Conservation (phyloP, 2,113 vertebrate species). For the Cyprinodon brontotheroides region DNA sequence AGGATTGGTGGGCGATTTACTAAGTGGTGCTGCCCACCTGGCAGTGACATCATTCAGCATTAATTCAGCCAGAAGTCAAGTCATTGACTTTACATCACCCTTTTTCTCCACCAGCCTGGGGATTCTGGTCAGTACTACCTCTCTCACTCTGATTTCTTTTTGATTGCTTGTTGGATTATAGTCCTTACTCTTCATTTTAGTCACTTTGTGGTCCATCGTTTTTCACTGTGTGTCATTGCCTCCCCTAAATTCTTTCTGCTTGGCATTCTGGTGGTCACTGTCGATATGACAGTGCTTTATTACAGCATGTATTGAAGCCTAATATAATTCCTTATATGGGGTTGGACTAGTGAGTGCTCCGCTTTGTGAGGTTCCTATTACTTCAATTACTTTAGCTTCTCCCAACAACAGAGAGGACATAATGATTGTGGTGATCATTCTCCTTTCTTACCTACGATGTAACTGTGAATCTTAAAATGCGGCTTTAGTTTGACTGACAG, state of each 20-base stretch:
- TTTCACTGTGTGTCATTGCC: constrained; percentile 46
- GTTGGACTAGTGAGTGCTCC: constrained; percentile 12
- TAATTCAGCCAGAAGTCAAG: constrained; percentile 91
- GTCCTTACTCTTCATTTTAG: constrained; percentile 7
- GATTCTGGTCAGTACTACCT: constrained; percentile 80
- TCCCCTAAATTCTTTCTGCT: constrained; percentile 40
- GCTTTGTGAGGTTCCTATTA: constrained; percentile 45
- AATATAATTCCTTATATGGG: constrained; percentile 30
- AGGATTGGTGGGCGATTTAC: constrained; percentile 91
- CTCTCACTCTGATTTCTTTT: constrained; percentile 1
- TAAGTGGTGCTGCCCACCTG: constrained; percentile 89
- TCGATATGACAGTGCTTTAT: constrained; percentile 42
- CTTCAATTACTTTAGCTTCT: constrained; percentile 37
- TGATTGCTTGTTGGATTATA: not conserved
- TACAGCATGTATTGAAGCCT: constrained; percentile 47
- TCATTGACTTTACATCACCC: constrained; percentile 96
- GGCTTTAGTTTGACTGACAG: constrained; percentile 14
- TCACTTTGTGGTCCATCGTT: constrained; percentile 15
- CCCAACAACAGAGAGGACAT: constrained; percentile 22
- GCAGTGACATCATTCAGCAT: constrained; percentile 96
- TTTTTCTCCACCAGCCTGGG: constrained; percentile 98
- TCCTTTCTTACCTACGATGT: constrained; percentile 1
- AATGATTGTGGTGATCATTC: constrained; percentile 27
- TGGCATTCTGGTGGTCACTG: constrained; percentile 43
- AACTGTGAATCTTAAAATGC: not conserved